phyloP scores from a whole-genome alignment of 2,113 vertebrate species.

The Chaenogobius annularis region DNA sequence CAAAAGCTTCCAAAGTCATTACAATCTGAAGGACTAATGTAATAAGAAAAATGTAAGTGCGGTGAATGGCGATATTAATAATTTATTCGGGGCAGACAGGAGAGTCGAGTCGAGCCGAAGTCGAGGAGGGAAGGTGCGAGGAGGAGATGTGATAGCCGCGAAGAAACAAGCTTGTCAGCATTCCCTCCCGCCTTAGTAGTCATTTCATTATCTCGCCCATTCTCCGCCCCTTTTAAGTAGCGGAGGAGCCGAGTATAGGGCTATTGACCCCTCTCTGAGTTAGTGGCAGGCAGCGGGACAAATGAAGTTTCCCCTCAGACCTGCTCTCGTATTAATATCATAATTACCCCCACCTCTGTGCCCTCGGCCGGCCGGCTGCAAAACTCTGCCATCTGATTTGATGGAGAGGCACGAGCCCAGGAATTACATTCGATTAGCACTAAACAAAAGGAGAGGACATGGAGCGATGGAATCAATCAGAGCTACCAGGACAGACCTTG shows the following conservation, averaged over 20 bases:
- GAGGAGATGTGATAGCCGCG: slow-evolving; percentile 66
- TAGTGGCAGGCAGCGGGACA: slow-evolving; percentile 71
- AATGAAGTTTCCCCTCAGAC: slow-evolving; percentile 75
- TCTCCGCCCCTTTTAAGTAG: slow-evolving; percentile 63
- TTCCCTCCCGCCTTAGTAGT: slow-evolving; percentile 74
- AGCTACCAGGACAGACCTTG: slow-evolving; percentile 47
- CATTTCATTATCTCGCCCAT: slow-evolving; percentile 78
- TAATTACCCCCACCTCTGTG: slow-evolving; percentile 76
- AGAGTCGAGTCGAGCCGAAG: slow-evolving; percentile 55
- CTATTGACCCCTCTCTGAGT: slow-evolving; percentile 77
- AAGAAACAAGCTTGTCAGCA: slow-evolving; percentile 79
- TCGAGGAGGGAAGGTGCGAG: slow-evolving; percentile 51
- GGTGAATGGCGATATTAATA: slow-evolving; percentile 70
- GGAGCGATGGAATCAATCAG: slow-evolving; percentile 75
- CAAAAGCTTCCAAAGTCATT: slow-evolving; percentile 73
- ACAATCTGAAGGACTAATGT: slow-evolving; percentile 69
- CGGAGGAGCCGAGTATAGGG: slow-evolving; percentile 56
- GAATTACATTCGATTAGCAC: slow-evolving; percentile 81
- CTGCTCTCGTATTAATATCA: slow-evolving; percentile 76
- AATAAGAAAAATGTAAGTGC: slow-evolving; percentile 71
- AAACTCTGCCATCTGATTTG: slow-evolving; percentile 69
- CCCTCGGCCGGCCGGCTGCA: slow-evolving; percentile 57
- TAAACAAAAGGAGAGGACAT: slow-evolving; percentile 77
- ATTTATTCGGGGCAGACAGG: slow-evolving; percentile 72
- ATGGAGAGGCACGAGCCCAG: slow-evolving; percentile 70